Percentiles rank a stretch among this genome's conserved stretches.
Conservation (phyloP, 2,797 vertebrate species). For the Anabacerthia variegaticeps region DNA sequence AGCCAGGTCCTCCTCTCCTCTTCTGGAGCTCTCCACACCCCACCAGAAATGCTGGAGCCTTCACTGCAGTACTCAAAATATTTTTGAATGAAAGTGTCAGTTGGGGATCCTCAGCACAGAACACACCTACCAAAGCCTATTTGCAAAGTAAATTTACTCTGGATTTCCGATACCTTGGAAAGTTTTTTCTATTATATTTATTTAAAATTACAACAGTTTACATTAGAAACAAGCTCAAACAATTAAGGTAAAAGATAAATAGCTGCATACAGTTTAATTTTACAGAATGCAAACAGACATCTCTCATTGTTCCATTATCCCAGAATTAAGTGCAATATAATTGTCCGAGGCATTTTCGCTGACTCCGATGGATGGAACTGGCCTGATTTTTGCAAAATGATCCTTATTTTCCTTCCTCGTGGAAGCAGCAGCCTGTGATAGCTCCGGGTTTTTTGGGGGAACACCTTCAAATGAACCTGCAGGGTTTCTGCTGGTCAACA, state of each 20-base stretch:
- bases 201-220: conserved; percentile 98
- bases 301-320: conserved; percentile 80
- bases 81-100: conserved; percentile 80
- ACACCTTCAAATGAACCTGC: neutral
- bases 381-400: conserved; percentile 70
- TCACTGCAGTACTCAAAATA: conserved; percentile 67
- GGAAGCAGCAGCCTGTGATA: conserved; percentile 6
- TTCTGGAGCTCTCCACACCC: neutral
- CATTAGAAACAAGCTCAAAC: conserved; percentile 98
- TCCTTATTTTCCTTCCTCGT: conserved; percentile 52
- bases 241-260: conserved; percentile 98
- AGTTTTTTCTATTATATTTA: conserved; percentile 93
- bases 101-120: conserved; percentile 74
- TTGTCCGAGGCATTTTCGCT: conserved; percentile 69
- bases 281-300: conserved; percentile 92
- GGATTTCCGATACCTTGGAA: conserved; percentile 85
- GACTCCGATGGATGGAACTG: conserved; percentile 71
- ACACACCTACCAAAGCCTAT: conserved; percentile 81
- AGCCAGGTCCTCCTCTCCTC: neutral
- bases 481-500: neutral
- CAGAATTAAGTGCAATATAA: conserved; percentile 73
- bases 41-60: neutral
- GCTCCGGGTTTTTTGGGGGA: neutral
- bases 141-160: conserved; percentile 93
- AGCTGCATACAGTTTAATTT: conserved; percentile 95